These are phyloP conservation scores for Dolichopus griseipennis DNA, from an alignment of 2,888 invertebrate species.

Conservation along the genomic window DNA sequence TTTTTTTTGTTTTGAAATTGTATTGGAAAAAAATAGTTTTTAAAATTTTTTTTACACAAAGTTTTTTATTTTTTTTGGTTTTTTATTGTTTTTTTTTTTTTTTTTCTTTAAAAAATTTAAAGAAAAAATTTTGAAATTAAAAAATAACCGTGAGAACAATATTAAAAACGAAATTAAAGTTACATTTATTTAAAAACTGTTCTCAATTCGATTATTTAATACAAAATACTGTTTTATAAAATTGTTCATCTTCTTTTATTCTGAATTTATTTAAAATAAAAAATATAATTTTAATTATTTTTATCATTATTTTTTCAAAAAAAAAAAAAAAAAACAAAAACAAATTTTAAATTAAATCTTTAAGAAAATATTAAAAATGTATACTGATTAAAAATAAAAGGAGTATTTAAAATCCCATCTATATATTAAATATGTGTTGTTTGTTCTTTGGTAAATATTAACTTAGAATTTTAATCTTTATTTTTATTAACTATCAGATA, in stretches of 20 bases:
- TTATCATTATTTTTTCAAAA: neutral
- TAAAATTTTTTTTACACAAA: no score
- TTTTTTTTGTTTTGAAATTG: no score
- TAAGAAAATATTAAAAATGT: neutral
- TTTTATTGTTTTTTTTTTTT: no score
- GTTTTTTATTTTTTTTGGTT: no score
- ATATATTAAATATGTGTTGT: no score
- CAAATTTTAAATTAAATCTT: neutral
- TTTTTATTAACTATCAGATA: neutral
- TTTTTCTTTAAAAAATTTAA: neutral
- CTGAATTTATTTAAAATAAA: neutral
- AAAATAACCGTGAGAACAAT: no score
- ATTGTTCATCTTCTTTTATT: constrained; percentile 1
- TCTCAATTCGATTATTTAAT: neutral
- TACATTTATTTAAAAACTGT: neutral
- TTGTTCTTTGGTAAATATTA: neutral
- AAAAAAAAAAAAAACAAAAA: no score
- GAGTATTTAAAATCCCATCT: no score
- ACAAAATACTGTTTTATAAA: neutral
- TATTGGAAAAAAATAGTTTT: no score
- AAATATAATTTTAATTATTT: neutral
- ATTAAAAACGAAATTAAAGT: no score
- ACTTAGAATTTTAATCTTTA: neutral
- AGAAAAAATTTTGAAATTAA: neutral
- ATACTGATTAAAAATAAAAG: neutral